phyloP scores from a whole-genome alignment of 1,140 invertebrate genomes.

The Sinella curviseta region DNA sequence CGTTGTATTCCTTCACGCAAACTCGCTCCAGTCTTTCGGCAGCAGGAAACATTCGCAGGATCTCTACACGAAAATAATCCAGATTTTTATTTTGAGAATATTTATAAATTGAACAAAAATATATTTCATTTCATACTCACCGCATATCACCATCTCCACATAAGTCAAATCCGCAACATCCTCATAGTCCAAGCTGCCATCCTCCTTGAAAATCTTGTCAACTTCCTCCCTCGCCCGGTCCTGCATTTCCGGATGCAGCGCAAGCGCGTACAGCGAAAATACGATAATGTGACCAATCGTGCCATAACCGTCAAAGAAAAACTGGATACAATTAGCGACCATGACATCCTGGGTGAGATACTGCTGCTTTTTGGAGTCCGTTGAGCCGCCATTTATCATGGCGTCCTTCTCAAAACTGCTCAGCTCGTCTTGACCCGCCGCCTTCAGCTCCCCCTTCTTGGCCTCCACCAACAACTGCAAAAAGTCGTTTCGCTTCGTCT shows the following conservation, averaged over 20 bases:
- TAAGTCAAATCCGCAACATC: conserved; percentile 56
- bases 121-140: conserved; percentile 41
- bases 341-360: conserved; percentile 25
- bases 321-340: conserved; percentile 54
- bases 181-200: not conserved
- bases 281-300: conserved; percentile 71
- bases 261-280: conserved; percentile 67
- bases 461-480: conserved; percentile 8
- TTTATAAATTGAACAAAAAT: not conserved
- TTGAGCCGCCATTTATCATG: not conserved
- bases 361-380: not conserved
- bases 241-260: conserved; percentile 61
- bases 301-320: conserved; percentile 72
- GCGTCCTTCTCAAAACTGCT: not conserved
- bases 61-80: conserved; percentile 11
- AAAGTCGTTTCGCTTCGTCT: not conserved
- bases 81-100: not conserved
- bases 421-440: not conserved
- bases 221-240: not conserved
- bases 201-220: not conserved
- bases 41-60: conserved; percentile 33
- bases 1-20: not conserved
- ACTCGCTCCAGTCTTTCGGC: not conserved
- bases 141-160: conserved; percentile 58
- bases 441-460: conserved; percentile 1